Base-by-base conservation (phyloP, 1,140 invertebrate genomes). In the Drosophila nebulosa region DNA sequence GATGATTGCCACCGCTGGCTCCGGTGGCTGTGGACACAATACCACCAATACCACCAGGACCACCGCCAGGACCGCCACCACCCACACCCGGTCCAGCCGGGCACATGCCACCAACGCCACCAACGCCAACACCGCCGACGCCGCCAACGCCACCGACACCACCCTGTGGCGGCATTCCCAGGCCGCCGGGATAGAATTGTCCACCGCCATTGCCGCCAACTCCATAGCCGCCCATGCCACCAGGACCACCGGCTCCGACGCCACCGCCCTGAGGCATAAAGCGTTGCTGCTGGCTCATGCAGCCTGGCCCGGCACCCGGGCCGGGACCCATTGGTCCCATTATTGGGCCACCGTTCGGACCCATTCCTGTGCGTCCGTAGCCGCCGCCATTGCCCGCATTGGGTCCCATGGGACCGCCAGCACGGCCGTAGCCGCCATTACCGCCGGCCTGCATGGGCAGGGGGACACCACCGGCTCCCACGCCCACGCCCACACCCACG, bases 121-220 rank as follows among this genome's bases (percentile, higher is more conserved):
- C n/a, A n/a, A n/a, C n/a, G n/a, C n/a, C n/a, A n/a, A n/a, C n/a
- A n/a, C n/a, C 69, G 53, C 77, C 92, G 64, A 92, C 93, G 6
- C 73, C 81, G 27, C 93, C 93, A 66, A 93, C 92, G 12, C 57
- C 67, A 42, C 77, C 92, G 63, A 92, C 93, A 6, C 73, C 81
- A 6, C 81, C 79, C 18, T 46, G 39, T 3, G 39, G 39, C 39
- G 39, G 39, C 39, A 46, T 46, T 18, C 80, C 92, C 52, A 93
- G 92, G 30, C 88, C 92, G 32, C 90, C 83, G 1, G 89, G 69
- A 85, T 91, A 91, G 71, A 90, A 91, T 58, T 90, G 90, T 1
- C 69, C 74, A 12, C n/a, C n/a, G n/a, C 64, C 81, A 14, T 74
- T 83, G 7, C 78, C 77, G 18, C 89, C 94, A 88, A 62, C 91